Evolutionary conservation across 2,888 invertebrate species (phyloP).

Genomic region (Rambutsinella grinnellia): DNA sequence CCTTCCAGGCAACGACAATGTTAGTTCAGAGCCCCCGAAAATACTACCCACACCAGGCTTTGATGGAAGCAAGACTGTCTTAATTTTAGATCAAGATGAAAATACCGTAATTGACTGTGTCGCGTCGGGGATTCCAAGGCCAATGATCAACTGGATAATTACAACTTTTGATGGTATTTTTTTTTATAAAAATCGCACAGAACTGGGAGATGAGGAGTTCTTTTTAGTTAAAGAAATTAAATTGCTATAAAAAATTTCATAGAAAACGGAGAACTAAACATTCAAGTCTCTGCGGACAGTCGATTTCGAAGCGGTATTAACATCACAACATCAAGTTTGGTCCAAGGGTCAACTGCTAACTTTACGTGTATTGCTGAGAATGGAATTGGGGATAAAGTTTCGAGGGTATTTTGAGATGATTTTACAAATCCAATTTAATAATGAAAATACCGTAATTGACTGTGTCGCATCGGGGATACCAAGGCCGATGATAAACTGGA

Average conservation of each 20-base stretch:
- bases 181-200: not conserved
- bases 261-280: constrained; percentile 39
- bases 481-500: constrained; percentile 57
- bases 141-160: constrained; percentile 57
- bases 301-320: constrained; percentile 52
- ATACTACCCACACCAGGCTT: constrained; percentile 46
- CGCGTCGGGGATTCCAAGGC: constrained; percentile 58
- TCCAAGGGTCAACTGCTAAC: constrained; percentile 34
- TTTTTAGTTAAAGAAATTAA: not conserved
- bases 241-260: not conserved
- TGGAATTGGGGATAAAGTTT: constrained; percentile 48
- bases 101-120: constrained; percentile 56
- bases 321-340: constrained; percentile 45
- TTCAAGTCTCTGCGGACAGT: constrained; percentile 53
- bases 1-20: constrained; percentile 37
- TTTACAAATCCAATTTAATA: no score
- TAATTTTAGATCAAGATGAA: constrained; percentile 58
- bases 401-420: constrained; percentile 51
- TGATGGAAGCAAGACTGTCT: constrained; percentile 45
- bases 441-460: constrained; percentile 55
- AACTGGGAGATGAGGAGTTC: not conserved
- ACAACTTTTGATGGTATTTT: constrained; percentile 29
- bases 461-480: constrained; percentile 61
- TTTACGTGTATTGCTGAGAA: constrained; percentile 59
- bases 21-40: constrained; percentile 54